phyloP scores from a whole-genome alignment of 1,140 invertebrate genomes.

The Ganaspis sp. region DNA sequence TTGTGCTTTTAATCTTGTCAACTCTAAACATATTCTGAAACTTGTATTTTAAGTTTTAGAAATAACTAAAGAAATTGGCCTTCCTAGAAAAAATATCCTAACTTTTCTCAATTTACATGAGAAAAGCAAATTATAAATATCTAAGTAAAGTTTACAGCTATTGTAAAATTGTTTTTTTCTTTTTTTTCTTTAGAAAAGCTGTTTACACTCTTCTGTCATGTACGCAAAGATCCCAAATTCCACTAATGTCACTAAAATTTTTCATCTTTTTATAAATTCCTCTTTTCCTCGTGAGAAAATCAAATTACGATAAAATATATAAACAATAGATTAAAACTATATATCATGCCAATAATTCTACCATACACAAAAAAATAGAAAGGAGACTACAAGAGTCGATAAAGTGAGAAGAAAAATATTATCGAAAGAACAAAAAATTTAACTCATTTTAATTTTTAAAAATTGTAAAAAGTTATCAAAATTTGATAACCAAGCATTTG shows the following conservation, averaged over 20 bases:
- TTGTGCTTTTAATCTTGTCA: not conserved
- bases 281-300: not conserved
- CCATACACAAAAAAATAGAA: not conserved
- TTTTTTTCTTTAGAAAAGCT: not conserved
- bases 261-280: not conserved
- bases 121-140: not conserved
- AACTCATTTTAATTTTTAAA: not conserved
- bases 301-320: not conserved
- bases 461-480: not conserved
- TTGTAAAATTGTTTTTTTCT: slow-evolving; percentile 4
- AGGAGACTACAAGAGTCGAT: not conserved
- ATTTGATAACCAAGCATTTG: not conserved
- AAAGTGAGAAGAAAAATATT: not conserved
- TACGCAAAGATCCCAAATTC: not conserved
- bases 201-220: not conserved
- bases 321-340: not conserved
- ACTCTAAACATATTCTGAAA: not conserved
- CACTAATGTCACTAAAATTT: not conserved
- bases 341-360: slow-evolving; percentile 7
- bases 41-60: not conserved
- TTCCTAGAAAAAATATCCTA: not conserved
- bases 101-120: not conserved
- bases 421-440: not conserved
- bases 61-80: not conserved
- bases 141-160: not conserved